Conservation (phyloP, 1,140 invertebrate genomes). For the Drosophila yakuba region DNA sequence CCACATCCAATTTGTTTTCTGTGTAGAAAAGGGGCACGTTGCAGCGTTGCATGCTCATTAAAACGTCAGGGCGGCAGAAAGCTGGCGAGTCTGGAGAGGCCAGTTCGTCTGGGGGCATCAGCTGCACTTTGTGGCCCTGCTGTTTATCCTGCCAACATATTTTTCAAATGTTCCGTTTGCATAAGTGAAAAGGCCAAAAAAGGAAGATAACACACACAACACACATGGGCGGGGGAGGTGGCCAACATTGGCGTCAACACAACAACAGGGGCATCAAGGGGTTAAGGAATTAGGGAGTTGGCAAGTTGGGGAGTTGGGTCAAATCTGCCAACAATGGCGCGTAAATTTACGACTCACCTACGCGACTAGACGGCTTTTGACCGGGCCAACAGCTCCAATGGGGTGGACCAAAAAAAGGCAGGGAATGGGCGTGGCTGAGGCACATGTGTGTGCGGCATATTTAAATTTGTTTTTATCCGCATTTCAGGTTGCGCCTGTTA, state of each 20-base stretch:
- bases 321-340: constrained; percentile 67
- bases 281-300: neutral
- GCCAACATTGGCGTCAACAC: constrained; percentile 73
- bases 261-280: neutral
- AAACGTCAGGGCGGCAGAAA: constrained; percentile 72
- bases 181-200: constrained; percentile 81
- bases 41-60: constrained; percentile 80
- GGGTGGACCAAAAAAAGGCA: neutral
- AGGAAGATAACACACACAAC: constrained; percentile 64
- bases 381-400: neutral
- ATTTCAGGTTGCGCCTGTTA: constrained; percentile 66
- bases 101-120: constrained; percentile 60
- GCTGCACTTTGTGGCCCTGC: constrained; percentile 75
- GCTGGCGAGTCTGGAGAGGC: constrained; percentile 38
- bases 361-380: constrained; percentile 66
- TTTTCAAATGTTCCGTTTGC: constrained; percentile 80
- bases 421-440: constrained; percentile 6
- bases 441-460: constrained; percentile 70
- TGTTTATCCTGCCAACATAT: constrained; percentile 80
- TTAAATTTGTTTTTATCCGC: constrained; percentile 69
- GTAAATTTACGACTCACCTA: constrained; percentile 80
- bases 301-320: neutral
- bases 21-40: constrained; percentile 44
- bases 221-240: neutral
- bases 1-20: neutral